Percentiles rank a stretch among this genome's conserved stretches.
Evolutionary conservation across 2,888 invertebrate species (phyloP).

Genomic region (Liopterus haemorrhoidalis): DNA sequence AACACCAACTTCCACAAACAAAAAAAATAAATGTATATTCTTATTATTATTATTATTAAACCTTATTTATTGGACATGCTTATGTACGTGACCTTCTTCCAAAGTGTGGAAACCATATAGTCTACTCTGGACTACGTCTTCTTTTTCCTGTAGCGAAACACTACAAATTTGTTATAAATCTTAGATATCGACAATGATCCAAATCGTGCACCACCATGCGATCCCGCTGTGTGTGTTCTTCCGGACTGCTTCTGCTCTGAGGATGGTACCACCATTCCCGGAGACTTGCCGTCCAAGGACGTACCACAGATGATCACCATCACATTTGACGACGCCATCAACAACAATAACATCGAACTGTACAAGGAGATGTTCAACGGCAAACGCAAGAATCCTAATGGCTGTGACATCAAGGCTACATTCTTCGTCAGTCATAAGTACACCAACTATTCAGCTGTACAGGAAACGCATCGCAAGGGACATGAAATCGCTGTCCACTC

Average conservation of each 20-base stretch:
- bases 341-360: conserved; percentile 89
- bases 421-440: conserved; percentile 92
- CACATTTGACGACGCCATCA: conserved; percentile 91
- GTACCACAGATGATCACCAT: conserved; percentile 93
- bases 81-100: too few species aligned
- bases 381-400: conserved; percentile 85
- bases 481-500: conserved; percentile 93
- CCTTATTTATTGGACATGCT: too few species aligned
- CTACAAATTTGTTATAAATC: too few species aligned
- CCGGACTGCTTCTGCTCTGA: conserved; percentile 94
- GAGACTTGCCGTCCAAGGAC: conserved; percentile 74
- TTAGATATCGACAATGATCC: conserved; percentile 93
- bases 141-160: too few species aligned
- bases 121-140: too few species aligned
- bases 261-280: conserved; percentile 81
- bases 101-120: too few species aligned
- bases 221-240: conserved; percentile 75
- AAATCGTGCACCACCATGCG: conserved; percentile 86
- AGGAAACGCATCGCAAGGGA: conserved; percentile 84
- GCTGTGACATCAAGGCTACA: conserved; percentile 87
- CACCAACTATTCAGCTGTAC: conserved; percentile 88
- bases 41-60: too few species aligned
- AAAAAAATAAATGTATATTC: too few species aligned
- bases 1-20: too few species aligned
- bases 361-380: conserved; percentile 89